These are phyloP conservation scores for Oxystoma pomonae DNA, from an alignment of 2,888 invertebrate genomes.

Conservation along the genomic window DNA sequence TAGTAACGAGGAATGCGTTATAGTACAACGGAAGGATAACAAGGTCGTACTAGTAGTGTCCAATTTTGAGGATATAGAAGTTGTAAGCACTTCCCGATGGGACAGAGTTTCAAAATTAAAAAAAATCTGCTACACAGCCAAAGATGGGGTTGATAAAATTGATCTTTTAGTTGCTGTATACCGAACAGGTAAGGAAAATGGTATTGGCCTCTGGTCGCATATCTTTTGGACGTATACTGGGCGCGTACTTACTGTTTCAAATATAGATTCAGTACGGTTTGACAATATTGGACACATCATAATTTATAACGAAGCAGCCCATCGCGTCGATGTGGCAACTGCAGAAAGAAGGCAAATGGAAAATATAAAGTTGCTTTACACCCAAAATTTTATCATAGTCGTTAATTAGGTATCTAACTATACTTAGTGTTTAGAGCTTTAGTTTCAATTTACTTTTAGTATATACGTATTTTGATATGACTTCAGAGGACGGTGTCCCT, in stretches of 20 bases:
- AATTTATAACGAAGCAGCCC: no score
- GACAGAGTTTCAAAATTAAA: neutral
- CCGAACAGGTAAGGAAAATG: constrained; percentile 26
- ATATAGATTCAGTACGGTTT: neutral
- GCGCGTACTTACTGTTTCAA: no score
- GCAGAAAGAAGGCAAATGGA: no score
- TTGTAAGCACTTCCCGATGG: neutral
- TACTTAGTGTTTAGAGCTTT: no score
- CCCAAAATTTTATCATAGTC: no score
- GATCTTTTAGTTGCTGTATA: constrained; percentile 22
- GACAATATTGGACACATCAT: neutral
- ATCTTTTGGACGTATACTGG: constrained; percentile 16
- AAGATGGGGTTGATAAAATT: constrained; percentile 21
- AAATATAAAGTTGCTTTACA: no score
- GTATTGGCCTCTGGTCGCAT: constrained; percentile 9
- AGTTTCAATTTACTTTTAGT: no score
- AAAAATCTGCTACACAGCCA: neutral
- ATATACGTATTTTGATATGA: no score
- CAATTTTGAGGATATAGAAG: constrained; percentile 15
- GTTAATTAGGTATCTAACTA: no score
- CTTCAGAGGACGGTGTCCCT: no score
- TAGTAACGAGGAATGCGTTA: neutral
- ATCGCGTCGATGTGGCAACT: no score
- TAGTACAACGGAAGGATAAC: constrained; percentile 22
- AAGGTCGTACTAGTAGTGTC: constrained; percentile 16